These are phyloP conservation scores for Hydrolagus colliei DNA, from an alignment of 2,797 vertebrate species.

Conservation along the genomic window DNA sequence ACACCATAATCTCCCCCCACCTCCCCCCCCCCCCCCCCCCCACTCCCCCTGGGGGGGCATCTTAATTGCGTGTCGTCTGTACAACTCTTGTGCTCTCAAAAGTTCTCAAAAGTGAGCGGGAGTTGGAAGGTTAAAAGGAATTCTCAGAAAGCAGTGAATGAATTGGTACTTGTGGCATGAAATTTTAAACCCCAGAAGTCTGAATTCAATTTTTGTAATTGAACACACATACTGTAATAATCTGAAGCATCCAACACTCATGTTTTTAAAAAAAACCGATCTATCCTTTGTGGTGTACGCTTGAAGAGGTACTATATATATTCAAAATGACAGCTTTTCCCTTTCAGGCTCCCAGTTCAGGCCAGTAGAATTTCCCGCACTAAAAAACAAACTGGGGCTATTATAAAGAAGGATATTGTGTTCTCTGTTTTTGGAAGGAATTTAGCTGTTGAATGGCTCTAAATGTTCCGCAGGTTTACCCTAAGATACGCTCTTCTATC, in stretches of 20 bases:
- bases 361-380: not conserved
- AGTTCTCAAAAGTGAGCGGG: not conserved
- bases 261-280: conserved; percentile 19
- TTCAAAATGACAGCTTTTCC: conserved; percentile 1
- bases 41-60: too few relatives aligned
- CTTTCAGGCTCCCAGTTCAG: not conserved
- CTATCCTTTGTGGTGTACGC: conserved; percentile 11
- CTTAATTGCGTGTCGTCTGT: not conserved
- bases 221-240: conserved; percentile 14
- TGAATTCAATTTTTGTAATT: conserved; percentile 31
- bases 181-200: conserved; percentile 24
- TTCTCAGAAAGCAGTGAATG: conserved; percentile 22
- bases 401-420: conserved; percentile 24
- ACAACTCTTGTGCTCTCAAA: not conserved
- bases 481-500: not conserved
- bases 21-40: too few relatives aligned
- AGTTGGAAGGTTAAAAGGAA: conserved; percentile 22
- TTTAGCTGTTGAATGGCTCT: not conserved
- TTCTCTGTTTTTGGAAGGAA: not conserved
- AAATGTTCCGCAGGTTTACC: not conserved
- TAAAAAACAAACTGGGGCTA: not conserved
- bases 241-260: conserved; percentile 17
- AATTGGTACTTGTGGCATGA: conserved; percentile 29
- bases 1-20: too few relatives aligned
- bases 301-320: conserved; percentile 17